Base-by-base conservation (phyloP, 2,113 vertebrate genomes). In the Cottus gobio region DNA sequence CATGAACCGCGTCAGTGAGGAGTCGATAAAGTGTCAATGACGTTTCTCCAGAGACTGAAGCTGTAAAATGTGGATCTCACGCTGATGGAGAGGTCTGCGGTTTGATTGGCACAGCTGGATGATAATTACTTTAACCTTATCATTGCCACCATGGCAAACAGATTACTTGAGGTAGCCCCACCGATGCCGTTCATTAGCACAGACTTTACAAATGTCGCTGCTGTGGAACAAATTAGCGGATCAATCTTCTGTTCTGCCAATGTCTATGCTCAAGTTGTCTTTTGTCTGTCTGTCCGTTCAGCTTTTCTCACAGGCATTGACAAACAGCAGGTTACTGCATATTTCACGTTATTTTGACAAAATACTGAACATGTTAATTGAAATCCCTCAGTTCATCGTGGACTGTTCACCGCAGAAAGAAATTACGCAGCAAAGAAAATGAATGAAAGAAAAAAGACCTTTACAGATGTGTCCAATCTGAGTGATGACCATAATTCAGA, bases 1-100 rank as follows among this genome's bases (percentile, higher is more conserved):
- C 75, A 77, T 63, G n/a, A 86, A 68, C 30, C 39, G 50, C 5
- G 1, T 78, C 64, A 67, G 10, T 18, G 20, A 31, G 50, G 58
- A 84, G 13, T 48, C 15, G 31, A 76, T n/a, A 52, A 75, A 82
- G 30, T 62, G 46, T 30, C 34, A 11, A 48, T 42, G 65, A 31
- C 1, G 18, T 62, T 65, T 58, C 26, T 75, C 20, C 12, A 71
- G 44, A 46, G 42, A 36, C 11, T 26, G 16, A 26, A 44, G 67
- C 42, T 39, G 2, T 76, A 24, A 61, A 37, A 81, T 36, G n/a
- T 64, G 57, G 39, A 74, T 70, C 56, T 46, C 15, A 69, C 24
- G 60, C 48, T 72, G 57, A 77, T 69, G 22, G 10, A 66, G 73
- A 46, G 11, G 64, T 18, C 20, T 57, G 5, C 39, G 28, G 72